phyloP scores from a whole-genome alignment of 92 coral and sea anemone genomes.

The Parazoanthus atlanticus region DNA sequence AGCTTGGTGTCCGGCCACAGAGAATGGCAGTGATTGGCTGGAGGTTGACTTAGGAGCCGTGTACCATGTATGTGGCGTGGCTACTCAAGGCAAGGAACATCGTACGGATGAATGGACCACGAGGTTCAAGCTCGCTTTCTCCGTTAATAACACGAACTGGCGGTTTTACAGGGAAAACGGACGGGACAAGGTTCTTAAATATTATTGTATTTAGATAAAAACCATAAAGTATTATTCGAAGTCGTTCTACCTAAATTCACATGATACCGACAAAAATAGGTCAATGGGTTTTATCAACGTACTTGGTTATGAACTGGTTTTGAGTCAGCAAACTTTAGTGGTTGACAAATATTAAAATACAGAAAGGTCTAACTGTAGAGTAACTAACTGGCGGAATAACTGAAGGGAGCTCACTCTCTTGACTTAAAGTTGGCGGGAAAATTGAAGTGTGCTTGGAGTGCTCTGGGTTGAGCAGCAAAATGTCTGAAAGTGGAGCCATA shows the following conservation, averaged over 20 bases:
- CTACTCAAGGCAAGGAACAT: conserved; percentile 65
- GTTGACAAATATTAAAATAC: no score
- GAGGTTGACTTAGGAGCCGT: conserved; percentile 67
- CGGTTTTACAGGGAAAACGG: conserved; percentile 36
- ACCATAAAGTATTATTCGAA: neutral
- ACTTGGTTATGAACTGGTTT: neutral
- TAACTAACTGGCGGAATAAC: no score
- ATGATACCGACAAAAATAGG: no score
- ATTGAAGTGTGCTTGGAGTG: no score
- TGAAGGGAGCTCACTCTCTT: no score
- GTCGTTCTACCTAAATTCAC: neutral
- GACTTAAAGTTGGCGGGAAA: no score
- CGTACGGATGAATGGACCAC: conserved; percentile 52
- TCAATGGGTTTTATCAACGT: neutral
- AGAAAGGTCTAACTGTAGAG: no score
- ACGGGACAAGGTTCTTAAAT: conserved; percentile 2
- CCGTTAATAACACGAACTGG: conserved; percentile 51
- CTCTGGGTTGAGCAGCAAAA: no score
- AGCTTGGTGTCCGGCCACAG: conserved; percentile 65
- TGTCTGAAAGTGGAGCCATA: no score
- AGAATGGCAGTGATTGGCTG: conserved; percentile 45
- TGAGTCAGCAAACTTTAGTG: no score
- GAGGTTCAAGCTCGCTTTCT: conserved; percentile 51
- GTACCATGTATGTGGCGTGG: conserved; percentile 68
- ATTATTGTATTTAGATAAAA: neutral